Evolutionary conservation across 1,140 invertebrate genomes (phyloP).

Genomic region (Eurosta solidaginis): DNA sequence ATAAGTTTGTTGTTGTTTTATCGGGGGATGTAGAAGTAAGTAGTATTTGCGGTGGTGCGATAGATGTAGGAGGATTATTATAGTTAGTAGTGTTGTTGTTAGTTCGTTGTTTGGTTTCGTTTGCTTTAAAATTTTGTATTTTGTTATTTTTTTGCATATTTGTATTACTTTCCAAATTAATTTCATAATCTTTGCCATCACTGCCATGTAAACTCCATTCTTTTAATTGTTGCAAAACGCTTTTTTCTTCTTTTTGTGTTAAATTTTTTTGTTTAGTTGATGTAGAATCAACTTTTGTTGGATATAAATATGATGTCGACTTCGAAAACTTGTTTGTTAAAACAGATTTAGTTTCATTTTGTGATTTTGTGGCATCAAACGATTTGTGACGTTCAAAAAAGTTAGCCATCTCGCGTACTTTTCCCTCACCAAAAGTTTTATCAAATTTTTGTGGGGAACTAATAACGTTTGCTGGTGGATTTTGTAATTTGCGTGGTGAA

Average conservation of each 20-base stretch:
- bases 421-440: conserved; percentile 47
- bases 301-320: conserved; percentile 46
- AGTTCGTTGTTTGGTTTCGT: conserved; percentile 36
- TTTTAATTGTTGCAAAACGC: conserved; percentile 63
- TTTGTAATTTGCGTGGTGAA: neutral
- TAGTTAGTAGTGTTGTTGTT: neutral
- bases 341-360: neutral
- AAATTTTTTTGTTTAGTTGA: conserved; percentile 37
- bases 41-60: neutral
- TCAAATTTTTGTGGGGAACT: neutral
- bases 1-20: conserved; percentile 22
- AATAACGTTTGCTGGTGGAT: neutral
- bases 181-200: conserved; percentile 51
- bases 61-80: conserved; percentile 19
- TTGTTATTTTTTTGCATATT: neutral
- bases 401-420: conserved; percentile 64
- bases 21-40: neutral
- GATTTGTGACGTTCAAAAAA: conserved; percentile 61
- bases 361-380: conserved; percentile 32
- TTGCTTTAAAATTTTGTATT: neutral
- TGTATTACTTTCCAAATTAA: conserved; percentile 19
- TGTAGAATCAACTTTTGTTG: neutral
- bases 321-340: conserved; percentile 36
- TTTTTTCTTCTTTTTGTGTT: conserved; percentile 61
- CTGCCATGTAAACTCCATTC: conserved; percentile 63